phyloP scores from a whole-genome alignment of 2,113 vertebrate genomes.

The Ptilorrhoa leucosticta region DNA sequence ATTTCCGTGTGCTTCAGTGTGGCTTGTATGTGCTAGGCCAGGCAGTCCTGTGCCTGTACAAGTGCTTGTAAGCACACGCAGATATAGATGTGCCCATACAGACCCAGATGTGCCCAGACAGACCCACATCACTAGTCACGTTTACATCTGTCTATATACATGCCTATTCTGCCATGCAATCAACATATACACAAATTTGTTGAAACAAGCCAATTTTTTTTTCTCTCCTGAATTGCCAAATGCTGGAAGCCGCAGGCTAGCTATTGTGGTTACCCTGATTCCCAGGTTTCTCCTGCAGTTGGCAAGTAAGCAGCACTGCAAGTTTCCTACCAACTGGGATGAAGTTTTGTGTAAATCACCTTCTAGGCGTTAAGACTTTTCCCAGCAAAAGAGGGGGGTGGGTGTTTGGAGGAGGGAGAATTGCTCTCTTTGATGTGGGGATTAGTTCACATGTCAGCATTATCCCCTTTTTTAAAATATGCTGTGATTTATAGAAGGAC shows the following conservation, averaged over 20 bases:
- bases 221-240: not conserved
- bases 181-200: not conserved
- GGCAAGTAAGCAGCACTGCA: not conserved
- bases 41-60: not conserved
- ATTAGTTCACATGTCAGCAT: conserved; percentile 65
- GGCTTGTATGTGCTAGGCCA: not conserved
- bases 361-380: conserved; percentile 66
- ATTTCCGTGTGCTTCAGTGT: not conserved
- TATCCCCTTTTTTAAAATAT: conserved; percentile 45
- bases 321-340: conserved; percentile 36
- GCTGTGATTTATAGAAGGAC: conserved; percentile 44
- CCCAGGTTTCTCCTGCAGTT: conserved; percentile 30
- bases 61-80: not conserved
- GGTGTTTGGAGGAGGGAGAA: conserved; percentile 11
- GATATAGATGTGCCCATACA: not conserved
- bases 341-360: conserved; percentile 45
- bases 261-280: conserved; percentile 27
- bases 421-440: conserved; percentile 58
- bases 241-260: not conserved
- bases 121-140: not conserved
- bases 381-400: conserved; percentile 39
- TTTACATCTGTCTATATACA: not conserved
- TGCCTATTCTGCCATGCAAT: not conserved
- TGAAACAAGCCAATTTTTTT: not conserved
- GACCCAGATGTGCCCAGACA: not conserved